These are phyloP conservation scores for Steinernema feltiae DNA, from an alignment of 1,140 invertebrate species.

Conservation along the genomic window DNA sequence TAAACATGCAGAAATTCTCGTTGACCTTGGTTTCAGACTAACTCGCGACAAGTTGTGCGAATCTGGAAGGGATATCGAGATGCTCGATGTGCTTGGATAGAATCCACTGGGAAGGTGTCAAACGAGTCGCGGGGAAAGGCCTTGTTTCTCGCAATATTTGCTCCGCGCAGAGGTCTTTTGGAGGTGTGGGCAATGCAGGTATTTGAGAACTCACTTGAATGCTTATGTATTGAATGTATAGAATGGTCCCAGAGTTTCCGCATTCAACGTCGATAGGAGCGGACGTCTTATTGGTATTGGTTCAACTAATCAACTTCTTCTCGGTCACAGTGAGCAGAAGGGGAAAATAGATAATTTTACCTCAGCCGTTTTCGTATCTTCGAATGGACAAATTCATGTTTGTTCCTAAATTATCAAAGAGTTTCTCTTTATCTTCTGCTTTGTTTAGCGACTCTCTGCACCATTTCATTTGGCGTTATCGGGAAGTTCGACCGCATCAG, in stretches of 20 bases:
- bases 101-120: neutral
- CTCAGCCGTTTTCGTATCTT: neutral
- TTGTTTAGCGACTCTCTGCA: neutral
- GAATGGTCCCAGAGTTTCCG: neutral
- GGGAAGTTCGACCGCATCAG: neutral
- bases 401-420: neutral
- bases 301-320: neutral
- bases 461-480: neutral
- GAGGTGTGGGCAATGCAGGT: neutral
- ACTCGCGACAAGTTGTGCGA: neutral
- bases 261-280: neutral
- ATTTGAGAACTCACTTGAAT: neutral
- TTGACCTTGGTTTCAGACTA: neutral
- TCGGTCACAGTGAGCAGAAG: neutral
- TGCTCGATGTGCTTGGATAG: neutral
- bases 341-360: neutral
- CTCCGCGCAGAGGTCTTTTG: neutral
- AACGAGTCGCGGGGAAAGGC: neutral
- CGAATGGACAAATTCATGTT: neutral
- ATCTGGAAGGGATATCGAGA: constrained; percentile 9
- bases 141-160: neutral
- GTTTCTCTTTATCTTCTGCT: neutral
- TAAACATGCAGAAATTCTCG: neutral
- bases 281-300: neutral
- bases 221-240: neutral